A percentile compares a stretch with the other conserved stretches of the same genome.
These are phyloP conservation scores for Dufourea novaeangliae DNA, from an alignment of 1,140 invertebrate genomes.

Conservation along the genomic window DNA sequence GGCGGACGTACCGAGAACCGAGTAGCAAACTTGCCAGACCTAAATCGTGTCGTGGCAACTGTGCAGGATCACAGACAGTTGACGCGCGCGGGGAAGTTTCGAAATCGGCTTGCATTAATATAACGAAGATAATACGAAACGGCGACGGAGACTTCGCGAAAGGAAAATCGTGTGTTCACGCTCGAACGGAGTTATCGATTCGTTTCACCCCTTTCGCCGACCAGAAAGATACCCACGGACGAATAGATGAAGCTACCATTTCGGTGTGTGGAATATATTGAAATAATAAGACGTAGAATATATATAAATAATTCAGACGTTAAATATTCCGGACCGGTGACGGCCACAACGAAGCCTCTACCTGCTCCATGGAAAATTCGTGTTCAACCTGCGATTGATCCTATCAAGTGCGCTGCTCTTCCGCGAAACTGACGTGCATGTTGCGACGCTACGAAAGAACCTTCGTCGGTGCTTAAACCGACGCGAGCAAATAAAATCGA, in stretches of 20 bases:
- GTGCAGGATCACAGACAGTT: slow-evolving; percentile 50
- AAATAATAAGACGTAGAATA: slow-evolving; percentile 5
- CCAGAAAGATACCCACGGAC: background rate
- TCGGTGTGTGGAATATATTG: background rate
- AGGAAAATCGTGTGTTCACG: slow-evolving; percentile 38
- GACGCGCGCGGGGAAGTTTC: slow-evolving; percentile 50
- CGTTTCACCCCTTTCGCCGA: background rate
- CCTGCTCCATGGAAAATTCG: background rate
- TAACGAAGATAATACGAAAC: slow-evolving; percentile 44
- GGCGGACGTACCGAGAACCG: background rate
- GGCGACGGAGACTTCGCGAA: background rate
- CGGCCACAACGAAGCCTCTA: background rate
- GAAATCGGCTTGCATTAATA: slow-evolving; percentile 53
- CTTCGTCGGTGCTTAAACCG: no score
- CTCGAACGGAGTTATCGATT: slow-evolving; percentile 34
- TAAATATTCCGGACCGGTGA: background rate
- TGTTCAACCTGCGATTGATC: background rate
- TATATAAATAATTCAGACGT: slow-evolving; percentile 13
- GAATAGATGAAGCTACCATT: background rate
- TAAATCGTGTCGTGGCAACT: slow-evolving; percentile 52
- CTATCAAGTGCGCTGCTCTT: background rate
- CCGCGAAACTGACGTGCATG: background rate
- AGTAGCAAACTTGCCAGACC: slow-evolving; percentile 49
- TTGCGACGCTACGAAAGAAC: background rate
- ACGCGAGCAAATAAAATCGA: no score